phyloP scores from a whole-genome alignment of 2,113 vertebrate species.

The Thunnus thynnus region DNA sequence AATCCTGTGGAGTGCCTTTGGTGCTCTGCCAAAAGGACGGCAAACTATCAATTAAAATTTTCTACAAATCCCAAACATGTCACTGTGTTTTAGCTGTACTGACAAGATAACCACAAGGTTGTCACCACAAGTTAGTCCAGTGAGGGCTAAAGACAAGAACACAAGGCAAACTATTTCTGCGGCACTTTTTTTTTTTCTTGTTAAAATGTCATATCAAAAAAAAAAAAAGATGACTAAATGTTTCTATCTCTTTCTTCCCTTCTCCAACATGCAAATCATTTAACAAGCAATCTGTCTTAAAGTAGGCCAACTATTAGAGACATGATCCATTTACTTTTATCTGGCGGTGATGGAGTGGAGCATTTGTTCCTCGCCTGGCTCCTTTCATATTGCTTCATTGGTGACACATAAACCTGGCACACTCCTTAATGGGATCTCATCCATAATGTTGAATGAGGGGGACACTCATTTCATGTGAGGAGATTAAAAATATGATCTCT shows the following conservation, averaged over 20 bases:
- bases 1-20: constrained; percentile 22
- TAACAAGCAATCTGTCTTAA: constrained; percentile 73
- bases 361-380: constrained; percentile 70
- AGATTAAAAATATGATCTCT: constrained; percentile 71
- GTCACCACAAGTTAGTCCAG: constrained; percentile 35
- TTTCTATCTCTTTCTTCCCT: constrained; percentile 14
- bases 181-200: constrained; percentile 10
- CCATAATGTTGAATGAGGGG: constrained; percentile 71
- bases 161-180: neutral
- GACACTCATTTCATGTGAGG: constrained; percentile 64
- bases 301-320: constrained; percentile 66
- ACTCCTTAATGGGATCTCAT: constrained; percentile 73
- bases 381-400: constrained; percentile 75
- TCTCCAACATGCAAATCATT: constrained; percentile 68
- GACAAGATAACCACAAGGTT: constrained; percentile 62
- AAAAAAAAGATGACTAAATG: constrained; percentile 10
- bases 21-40: constrained; percentile 1
- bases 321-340: constrained; percentile 82
- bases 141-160: constrained; percentile 9
- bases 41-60: constrained; percentile 56
- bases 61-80: constrained; percentile 55
- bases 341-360: constrained; percentile 77
- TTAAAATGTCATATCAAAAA: neutral
- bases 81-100: constrained; percentile 33
- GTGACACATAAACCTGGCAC: constrained; percentile 78